Evolutionary conservation across 2,888 invertebrate genomes (phyloP).

Genomic region (Nebria salina): DNA sequence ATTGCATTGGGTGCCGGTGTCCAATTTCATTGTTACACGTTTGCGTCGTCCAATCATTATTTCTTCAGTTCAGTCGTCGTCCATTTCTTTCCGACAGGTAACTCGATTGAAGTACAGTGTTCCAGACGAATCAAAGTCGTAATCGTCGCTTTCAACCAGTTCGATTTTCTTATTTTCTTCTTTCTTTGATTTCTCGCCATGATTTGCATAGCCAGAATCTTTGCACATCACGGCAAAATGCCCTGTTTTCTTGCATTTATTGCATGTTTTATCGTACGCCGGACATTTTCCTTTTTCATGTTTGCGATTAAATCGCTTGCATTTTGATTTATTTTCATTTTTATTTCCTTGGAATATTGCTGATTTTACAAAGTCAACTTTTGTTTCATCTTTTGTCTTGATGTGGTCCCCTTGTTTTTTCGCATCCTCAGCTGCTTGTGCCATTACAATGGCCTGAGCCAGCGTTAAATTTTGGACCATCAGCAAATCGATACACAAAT

Average conservation of each 20-base stretch:
- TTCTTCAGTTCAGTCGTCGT: conserved; percentile 2
- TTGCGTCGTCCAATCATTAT: background rate
- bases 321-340: conserved; percentile 3
- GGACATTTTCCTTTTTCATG: conserved; percentile 21
- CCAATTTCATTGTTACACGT: conserved; percentile 16
- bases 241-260: conserved; percentile 11
- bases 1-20: conserved; percentile 24
- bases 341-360: background rate
- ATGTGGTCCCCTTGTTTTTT: conserved; percentile 7
- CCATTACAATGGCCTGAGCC: conserved; percentile 9
- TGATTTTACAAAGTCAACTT: background rate
- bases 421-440: conserved; percentile 2
- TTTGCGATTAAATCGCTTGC: background rate
- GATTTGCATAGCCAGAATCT: conserved; percentile 9
- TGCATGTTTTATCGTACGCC: conserved; percentile 7
- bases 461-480: background rate
- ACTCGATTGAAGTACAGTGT: too few species aligned
- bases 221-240: conserved; percentile 16
- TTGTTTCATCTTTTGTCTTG: background rate
- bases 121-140: too few species aligned
- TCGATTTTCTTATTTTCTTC: too few species aligned
- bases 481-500: too few species aligned
- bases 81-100: too few species aligned
- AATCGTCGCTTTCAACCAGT: too few species aligned
- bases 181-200: too few species aligned